These are phyloP conservation scores for Xerus inauris DNA, from an alignment of 2,113 vertebrate genomes.

Conservation along the genomic window DNA sequence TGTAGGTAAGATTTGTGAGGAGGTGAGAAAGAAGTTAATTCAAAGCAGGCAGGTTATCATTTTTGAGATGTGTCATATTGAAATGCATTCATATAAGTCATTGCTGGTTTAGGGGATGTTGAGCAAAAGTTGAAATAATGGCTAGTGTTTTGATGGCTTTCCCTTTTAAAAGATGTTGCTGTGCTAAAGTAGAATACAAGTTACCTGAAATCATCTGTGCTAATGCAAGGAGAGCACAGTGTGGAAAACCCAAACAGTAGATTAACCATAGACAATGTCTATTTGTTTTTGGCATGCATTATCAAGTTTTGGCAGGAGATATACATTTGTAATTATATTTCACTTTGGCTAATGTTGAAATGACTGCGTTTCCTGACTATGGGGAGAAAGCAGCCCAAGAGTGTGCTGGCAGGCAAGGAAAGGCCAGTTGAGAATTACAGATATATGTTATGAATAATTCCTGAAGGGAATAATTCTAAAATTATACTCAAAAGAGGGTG, in stretches of 20 bases:
- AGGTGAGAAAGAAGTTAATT: not conserved
- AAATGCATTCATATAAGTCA: not conserved
- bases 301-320: constrained; percentile 73
- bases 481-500: constrained; percentile 51
- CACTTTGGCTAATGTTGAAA: constrained; percentile 79
- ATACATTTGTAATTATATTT: constrained; percentile 78
- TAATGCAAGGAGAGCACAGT: constrained; percentile 1
- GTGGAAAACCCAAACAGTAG: constrained; percentile 73
- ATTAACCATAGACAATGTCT: constrained; percentile 65
- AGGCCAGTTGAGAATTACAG: constrained; percentile 62
- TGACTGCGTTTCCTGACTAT: constrained; percentile 74
- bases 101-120: not conserved
- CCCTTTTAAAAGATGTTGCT: not conserved
- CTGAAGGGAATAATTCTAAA: constrained; percentile 55
- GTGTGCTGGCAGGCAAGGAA: constrained; percentile 54
- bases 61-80: not conserved
- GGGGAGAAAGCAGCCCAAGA: constrained; percentile 64
- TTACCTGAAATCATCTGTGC: constrained; percentile 61
- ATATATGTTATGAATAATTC: constrained; percentile 72
- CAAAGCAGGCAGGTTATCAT: not conserved
- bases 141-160: constrained; percentile 11
- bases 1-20: constrained; percentile 68
- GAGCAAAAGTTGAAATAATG: not conserved
- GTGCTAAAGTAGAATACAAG: not conserved
- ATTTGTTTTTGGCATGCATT: constrained; percentile 69